Conservation (phyloP, 2,113 vertebrate genomes). For the Oryzias woworae region DNA sequence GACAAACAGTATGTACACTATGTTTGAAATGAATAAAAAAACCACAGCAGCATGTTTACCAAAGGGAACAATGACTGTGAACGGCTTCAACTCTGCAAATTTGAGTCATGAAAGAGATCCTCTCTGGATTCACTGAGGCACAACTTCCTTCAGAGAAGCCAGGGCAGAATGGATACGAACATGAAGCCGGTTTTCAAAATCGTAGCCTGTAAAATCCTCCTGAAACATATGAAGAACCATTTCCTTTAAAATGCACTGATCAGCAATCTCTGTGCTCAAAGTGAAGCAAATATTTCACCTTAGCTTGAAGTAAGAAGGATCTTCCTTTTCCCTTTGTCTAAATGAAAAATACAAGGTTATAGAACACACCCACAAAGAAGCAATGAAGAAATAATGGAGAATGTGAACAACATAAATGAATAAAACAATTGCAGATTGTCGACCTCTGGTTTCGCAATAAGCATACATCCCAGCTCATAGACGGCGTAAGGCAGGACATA, state of each 20-base stretch:
- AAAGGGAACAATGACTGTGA: slow-evolving; percentile 20
- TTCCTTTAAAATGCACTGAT: neutral
- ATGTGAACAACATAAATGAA: neutral
- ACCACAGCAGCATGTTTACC: slow-evolving; percentile 28
- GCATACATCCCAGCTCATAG: slow-evolving; percentile 94
- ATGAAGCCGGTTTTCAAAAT: slow-evolving; percentile 97
- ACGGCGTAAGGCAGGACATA: slow-evolving; percentile 93
- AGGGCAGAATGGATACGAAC: slow-evolving; percentile 96
- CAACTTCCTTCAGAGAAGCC: slow-evolving; percentile 91
- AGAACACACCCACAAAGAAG: neutral
- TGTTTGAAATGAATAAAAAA: slow-evolving; percentile 28
- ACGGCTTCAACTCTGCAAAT: slow-evolving; percentile 28
- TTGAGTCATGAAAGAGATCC: slow-evolving; percentile 28
- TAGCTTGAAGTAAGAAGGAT: slow-evolving; percentile 93
- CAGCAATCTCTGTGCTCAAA: neutral
- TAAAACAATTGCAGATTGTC: slow-evolving; percentile 14
- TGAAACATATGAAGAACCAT: slow-evolving; percentile 45
- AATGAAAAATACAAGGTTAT: slow-evolving; percentile 4
- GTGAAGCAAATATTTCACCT: slow-evolving; percentile 80
- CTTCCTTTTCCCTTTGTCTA: slow-evolving; percentile 92
- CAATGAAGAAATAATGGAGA: neutral
- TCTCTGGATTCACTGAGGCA: slow-evolving; percentile 85
- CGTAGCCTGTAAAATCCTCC: slow-evolving; percentile 95
- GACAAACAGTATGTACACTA: slow-evolving; percentile 20
- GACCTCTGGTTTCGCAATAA: slow-evolving; percentile 92